A percentile compares a stretch with the other conserved stretches of the same genome.
Conservation (phyloP, 2,113 vertebrate genomes). For the Hystrix cristata region DNA sequence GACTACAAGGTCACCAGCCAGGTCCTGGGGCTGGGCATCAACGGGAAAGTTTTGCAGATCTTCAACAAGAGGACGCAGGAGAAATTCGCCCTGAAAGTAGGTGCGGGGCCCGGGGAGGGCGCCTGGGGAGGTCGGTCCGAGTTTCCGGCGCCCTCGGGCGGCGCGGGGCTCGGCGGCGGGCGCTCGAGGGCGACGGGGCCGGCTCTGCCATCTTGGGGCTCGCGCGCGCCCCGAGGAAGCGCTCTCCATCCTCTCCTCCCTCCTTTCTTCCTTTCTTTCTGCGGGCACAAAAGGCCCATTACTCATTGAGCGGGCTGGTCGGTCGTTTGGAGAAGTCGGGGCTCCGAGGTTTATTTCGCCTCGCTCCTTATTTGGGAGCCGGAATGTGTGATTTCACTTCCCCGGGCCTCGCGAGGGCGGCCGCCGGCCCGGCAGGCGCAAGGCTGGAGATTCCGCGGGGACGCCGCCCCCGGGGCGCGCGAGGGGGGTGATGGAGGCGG, state of each 20-base stretch:
- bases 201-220: constrained; percentile 69
- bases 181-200: not conserved
- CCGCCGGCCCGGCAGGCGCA: constrained; percentile 13
- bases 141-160: constrained; percentile 13
- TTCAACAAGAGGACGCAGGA: constrained; percentile 94
- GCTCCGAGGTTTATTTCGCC: constrained; percentile 71
- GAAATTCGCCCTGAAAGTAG: constrained; percentile 96
- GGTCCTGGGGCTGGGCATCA: constrained; percentile 97
- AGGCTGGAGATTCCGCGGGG: constrained; percentile 72
- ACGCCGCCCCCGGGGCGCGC: not conserved
- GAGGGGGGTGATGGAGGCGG: constrained; percentile 9
- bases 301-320: constrained; percentile 80
- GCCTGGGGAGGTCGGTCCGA: not conserved
- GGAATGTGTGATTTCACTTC: constrained; percentile 85
- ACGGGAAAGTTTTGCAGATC: constrained; percentile 97
- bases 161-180: not conserved
- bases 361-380: constrained; percentile 85
- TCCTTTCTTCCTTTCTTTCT: constrained; percentile 6
- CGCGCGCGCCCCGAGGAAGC: constrained; percentile 41
- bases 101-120: not conserved
- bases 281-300: constrained; percentile 80
- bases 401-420: constrained; percentile 71
- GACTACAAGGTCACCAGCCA: constrained; percentile 98
- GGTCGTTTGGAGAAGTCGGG: constrained; percentile 80
- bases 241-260: not conserved